A percentile compares a stretch with the other conserved stretches of the same genome.
Evolutionary conservation across 2,888 invertebrate genomes (phyloP).

Genomic region (Phengaris arion): DNA sequence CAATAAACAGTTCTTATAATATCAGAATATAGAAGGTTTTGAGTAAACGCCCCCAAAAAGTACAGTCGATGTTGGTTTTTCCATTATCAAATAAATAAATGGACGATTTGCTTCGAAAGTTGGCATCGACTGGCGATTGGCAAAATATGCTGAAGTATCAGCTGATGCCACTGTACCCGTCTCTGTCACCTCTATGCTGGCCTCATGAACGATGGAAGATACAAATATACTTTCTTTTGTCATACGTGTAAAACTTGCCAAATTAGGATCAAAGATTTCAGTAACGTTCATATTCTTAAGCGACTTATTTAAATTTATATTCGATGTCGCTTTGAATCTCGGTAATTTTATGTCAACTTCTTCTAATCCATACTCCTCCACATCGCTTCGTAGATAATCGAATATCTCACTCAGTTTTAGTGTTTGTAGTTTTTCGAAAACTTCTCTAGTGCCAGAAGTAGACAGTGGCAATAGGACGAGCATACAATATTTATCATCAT

Average conservation of each 20-base stretch:
- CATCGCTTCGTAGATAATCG: conserved; percentile 66
- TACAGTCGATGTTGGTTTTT: conserved; percentile 81
- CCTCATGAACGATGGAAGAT: conserved; percentile 83
- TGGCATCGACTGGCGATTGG: conserved; percentile 78
- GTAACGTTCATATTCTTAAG: conserved; percentile 82
- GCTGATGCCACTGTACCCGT: conserved; percentile 85
- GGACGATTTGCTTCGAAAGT: conserved; percentile 82
- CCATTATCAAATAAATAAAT: conserved; percentile 83
- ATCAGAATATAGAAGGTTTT: conserved; percentile 50
- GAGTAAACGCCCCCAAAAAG: conserved; percentile 82
- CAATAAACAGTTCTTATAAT: neutral
- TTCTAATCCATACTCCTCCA: conserved; percentile 73
- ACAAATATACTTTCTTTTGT: conserved; percentile 77
- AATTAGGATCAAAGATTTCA: conserved; percentile 80
- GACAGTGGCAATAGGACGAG: conserved; percentile 81
- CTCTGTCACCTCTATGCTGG: conserved; percentile 86
- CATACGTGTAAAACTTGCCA: conserved; percentile 79
- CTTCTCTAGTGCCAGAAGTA: conserved; percentile 65
- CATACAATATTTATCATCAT: conserved; percentile 79
- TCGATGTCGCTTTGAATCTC: conserved; percentile 80
- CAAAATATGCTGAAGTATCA: conserved; percentile 69
- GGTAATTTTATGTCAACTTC: conserved; percentile 83
- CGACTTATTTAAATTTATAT: conserved; percentile 78
- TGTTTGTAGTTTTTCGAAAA: conserved; percentile 72
- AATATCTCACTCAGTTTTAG: conserved; percentile 73